Conservation (phyloP, 1,140 invertebrate genomes). For the Onthophagus taurus region DNA sequence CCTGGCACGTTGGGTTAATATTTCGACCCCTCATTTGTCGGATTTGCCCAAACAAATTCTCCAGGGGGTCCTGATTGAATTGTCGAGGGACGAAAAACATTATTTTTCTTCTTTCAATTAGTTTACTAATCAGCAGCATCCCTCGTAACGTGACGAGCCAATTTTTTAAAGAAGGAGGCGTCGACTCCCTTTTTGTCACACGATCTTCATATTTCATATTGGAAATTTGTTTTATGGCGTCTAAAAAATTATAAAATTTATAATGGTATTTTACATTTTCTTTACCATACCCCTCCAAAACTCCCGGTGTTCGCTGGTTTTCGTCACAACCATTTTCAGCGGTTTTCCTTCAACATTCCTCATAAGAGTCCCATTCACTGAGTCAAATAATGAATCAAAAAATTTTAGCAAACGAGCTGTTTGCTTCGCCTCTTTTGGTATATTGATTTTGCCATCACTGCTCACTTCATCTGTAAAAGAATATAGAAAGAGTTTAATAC, state of each 20-base stretch:
- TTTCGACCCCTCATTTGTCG: conserved; percentile 14
- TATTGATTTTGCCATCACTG: too few relatives aligned
- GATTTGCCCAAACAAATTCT: conserved; percentile 20
- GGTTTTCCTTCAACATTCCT: background rate
- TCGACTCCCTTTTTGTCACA: too few relatives aligned
- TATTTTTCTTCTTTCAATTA: conserved; percentile 8
- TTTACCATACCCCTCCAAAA: conserved; percentile 8
- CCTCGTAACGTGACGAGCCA: conserved; percentile 15
- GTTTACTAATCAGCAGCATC: conserved; percentile 14
- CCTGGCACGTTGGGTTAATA: conserved; percentile 14
- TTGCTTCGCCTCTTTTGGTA: too few relatives aligned
- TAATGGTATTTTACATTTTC: too few relatives aligned
- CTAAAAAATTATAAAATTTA: too few relatives aligned
- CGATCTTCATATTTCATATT: too few relatives aligned
- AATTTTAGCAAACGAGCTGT: too few relatives aligned
- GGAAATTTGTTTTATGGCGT: too few relatives aligned
- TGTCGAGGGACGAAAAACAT: conserved; percentile 12
- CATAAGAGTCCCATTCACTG: too few relatives aligned
- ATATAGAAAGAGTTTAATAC: too few relatives aligned
- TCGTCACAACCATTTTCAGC: conserved; percentile 5
- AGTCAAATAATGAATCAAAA: too few relatives aligned
- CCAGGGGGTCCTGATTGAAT: conserved; percentile 19
- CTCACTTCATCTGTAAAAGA: too few relatives aligned
- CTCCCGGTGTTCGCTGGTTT: conserved; percentile 2
- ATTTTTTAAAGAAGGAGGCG: conserved; percentile 17